A percentile compares a stretch with the other conserved stretches of the same genome.
Evolutionary conservation across 2,797 vertebrate genomes (phyloP).

Genomic region (Lutjanus campechanus): DNA sequence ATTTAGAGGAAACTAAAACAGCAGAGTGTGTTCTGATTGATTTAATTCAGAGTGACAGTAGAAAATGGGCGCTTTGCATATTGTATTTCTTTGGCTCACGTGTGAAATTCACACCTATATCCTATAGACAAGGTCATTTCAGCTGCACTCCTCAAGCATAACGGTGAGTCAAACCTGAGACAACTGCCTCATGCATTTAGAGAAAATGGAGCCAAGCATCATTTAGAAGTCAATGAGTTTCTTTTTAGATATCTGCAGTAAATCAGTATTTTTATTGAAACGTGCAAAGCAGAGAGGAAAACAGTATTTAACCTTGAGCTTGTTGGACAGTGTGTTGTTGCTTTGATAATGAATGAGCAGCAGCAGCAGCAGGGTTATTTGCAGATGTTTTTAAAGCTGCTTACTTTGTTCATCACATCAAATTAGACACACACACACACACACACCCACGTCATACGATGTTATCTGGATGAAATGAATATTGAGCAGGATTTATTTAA

Average conservation of each 20-base stretch:
- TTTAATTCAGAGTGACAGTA: conserved; percentile 39
- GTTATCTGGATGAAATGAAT: conserved; percentile 44
- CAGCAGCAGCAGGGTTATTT: conserved; percentile 48
- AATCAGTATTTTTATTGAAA: conserved; percentile 18
- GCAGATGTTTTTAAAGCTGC: conserved; percentile 61
- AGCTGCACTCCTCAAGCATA: conserved; percentile 20
- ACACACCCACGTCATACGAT: not conserved
- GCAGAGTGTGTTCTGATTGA: conserved; percentile 25
- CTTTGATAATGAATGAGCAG: conserved; percentile 44
- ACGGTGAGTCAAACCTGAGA: conserved; percentile 1
- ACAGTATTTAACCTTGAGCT: conserved; percentile 56
- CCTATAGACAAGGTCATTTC: conserved; percentile 45
- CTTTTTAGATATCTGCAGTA: conserved; percentile 24
- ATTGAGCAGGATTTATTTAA: conserved; percentile 29
- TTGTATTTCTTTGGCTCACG: not conserved
- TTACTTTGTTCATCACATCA: conserved; percentile 50
- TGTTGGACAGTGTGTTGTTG: conserved; percentile 13
- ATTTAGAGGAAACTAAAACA: conserved; percentile 37
- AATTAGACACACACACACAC: too few species aligned
- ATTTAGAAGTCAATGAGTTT: conserved; percentile 26
- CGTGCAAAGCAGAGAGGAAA: conserved; percentile 7
- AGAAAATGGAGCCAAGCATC: not conserved
- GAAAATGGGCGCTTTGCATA: conserved; percentile 32
- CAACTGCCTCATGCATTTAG: conserved; percentile 5
- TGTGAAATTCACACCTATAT: conserved; percentile 21